Evolutionary conservation across 2,797 vertebrate species (phyloP).

Genomic region (Acipenser ruthenus): DNA sequence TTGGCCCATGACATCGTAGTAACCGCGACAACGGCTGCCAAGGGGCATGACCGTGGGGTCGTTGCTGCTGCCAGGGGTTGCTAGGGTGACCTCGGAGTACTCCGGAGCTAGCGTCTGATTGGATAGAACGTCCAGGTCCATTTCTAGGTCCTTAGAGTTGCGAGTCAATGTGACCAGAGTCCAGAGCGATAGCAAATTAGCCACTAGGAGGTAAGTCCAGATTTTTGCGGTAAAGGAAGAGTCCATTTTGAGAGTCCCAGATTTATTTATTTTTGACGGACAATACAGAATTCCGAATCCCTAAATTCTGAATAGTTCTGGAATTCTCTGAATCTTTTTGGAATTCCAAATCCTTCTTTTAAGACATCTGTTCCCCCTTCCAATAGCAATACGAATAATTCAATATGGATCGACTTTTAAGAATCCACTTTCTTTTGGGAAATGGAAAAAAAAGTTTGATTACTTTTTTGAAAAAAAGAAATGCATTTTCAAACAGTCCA

Average conservation of each 20-base stretch:
- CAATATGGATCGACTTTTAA: too few relatives aligned
- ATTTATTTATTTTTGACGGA: neutral
- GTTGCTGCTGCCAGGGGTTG: slow-evolving; percentile 39
- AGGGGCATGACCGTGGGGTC: slow-evolving; percentile 32
- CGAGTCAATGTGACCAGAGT: slow-evolving; percentile 58
- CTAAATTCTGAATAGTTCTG: too few relatives aligned
- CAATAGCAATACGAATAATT: too few relatives aligned
- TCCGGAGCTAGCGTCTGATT: slow-evolving; percentile 53
- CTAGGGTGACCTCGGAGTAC: slow-evolving; percentile 47
- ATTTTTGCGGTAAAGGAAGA: slow-evolving; percentile 22
- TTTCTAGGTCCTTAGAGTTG: slow-evolving; percentile 42
- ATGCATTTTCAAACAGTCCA: too few relatives aligned
- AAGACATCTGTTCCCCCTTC: too few relatives aligned
- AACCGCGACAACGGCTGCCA: slow-evolving; percentile 80
- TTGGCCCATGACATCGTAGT: slow-evolving; percentile 97
- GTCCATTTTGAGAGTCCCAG: slow-evolving; percentile 38
- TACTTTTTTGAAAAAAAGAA: too few relatives aligned
- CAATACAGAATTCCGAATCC: neutral
- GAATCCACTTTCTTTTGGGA: too few relatives aligned
- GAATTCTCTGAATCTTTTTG: slow-evolving; percentile 9
- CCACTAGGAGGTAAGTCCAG: slow-evolving; percentile 33
- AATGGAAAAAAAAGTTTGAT: too few relatives aligned
- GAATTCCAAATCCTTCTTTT: neutral
- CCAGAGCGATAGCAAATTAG: slow-evolving; percentile 53
- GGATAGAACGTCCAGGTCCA: slow-evolving; percentile 39